phyloP scores from a whole-genome alignment of 2,888 invertebrate genomes.

The Bembecia ichneumoniformis region DNA sequence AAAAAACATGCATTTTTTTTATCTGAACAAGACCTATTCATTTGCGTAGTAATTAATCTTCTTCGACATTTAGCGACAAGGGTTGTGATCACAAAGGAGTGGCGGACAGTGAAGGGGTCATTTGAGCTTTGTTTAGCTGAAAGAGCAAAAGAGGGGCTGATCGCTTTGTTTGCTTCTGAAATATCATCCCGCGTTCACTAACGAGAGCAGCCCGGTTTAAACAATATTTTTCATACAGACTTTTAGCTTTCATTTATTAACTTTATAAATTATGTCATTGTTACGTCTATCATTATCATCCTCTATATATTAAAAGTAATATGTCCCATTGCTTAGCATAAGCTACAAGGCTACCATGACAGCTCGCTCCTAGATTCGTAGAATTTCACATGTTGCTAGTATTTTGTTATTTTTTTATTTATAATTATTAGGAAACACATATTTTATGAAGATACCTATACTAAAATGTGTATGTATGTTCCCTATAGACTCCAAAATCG shows the following conservation, averaged over 20 bases:
- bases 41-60: conserved; percentile 57
- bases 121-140: conserved; percentile 45
- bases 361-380: no score
- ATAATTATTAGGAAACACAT: no score
- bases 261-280: no score
- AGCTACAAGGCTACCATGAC: no score
- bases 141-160: conserved; percentile 33
- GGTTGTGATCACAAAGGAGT: conserved; percentile 43
- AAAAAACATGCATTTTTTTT: neutral
- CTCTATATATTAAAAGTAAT: no score
- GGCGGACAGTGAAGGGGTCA: conserved; percentile 44
- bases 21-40: conserved; percentile 17
- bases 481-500: no score
- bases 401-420: no score
- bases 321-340: no score
- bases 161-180: conserved; percentile 51
- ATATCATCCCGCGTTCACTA: conserved; percentile 37
- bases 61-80: conserved; percentile 45
- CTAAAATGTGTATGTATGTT: no score
- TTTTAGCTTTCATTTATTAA: neutral
- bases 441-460: no score
- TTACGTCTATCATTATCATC: no score
- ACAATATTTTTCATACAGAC: neutral
- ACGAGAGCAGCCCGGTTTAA: conserved; percentile 17
- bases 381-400: no score